Evolutionary conservation across 2,888 invertebrate species (phyloP).

Genomic region (Amiota communis): DNA sequence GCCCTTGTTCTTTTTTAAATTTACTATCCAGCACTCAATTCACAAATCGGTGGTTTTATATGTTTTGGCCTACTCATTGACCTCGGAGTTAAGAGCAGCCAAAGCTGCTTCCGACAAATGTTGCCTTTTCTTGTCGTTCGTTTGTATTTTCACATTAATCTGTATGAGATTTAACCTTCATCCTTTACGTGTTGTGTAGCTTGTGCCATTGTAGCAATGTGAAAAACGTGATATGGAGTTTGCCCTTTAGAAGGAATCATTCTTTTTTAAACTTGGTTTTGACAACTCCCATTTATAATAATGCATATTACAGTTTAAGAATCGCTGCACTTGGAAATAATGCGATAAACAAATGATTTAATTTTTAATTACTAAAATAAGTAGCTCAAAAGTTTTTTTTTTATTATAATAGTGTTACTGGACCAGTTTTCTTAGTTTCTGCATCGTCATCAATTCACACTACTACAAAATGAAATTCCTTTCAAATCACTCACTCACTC

Average conservation of each 20-base stretch:
- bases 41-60: constrained; percentile 45
- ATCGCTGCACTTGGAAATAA: too few species aligned
- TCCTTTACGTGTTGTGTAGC: constrained; percentile 96
- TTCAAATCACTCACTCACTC: too few species aligned
- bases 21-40: constrained; percentile 89
- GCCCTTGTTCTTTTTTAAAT: constrained; percentile 83
- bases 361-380: constrained; percentile 27
- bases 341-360: not conserved
- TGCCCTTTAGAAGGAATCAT: too few species aligned
- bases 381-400: constrained; percentile 37
- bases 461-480: too few species aligned
- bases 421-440: constrained; percentile 54
- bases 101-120: constrained; percentile 91
- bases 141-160: constrained; percentile 89
- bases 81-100: constrained; percentile 65
- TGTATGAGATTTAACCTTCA: constrained; percentile 92
- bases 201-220: too few species aligned
- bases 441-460: too few species aligned
- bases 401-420: constrained; percentile 51
- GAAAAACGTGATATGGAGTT: too few species aligned
- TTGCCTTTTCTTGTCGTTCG: constrained; percentile 85
- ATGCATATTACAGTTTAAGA: not conserved
- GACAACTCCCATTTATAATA: not conserved
- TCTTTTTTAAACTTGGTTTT: too few species aligned
- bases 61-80: constrained; percentile 40